These are phyloP conservation scores for Metopia argyrocephala DNA, from an alignment of 2,888 invertebrate genomes.

Conservation along the genomic window DNA sequence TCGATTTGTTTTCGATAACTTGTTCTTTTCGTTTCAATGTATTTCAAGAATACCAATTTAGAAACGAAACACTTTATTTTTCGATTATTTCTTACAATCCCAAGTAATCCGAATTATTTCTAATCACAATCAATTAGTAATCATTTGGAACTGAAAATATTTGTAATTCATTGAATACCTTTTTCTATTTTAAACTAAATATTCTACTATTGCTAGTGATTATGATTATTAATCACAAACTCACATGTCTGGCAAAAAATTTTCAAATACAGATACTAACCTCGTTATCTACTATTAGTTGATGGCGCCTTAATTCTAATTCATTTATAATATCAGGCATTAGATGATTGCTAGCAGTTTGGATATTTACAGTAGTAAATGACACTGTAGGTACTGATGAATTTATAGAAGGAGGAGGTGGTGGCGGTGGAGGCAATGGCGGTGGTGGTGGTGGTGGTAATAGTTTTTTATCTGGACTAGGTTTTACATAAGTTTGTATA, in stretches of 20 bases:
- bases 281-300: constrained; percentile 83
- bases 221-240: no score
- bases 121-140: no score
- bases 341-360: constrained; percentile 54
- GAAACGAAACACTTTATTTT: no score
- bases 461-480: constrained; percentile 40
- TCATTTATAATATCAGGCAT: constrained; percentile 79
- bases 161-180: no score
- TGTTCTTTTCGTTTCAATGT: no score
- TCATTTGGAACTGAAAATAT: no score
- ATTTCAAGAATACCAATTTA: no score
- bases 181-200: no score
- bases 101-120: no score
- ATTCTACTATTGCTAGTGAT: no score
- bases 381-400: constrained; percentile 8
- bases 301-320: constrained; percentile 82
- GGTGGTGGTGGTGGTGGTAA: constrained; percentile 58
- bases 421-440: constrained; percentile 53
- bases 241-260: neutral
- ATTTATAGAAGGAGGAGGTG: constrained; percentile 11
- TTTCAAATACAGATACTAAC: constrained; percentile 73
- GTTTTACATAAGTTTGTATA: neutral
- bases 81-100: no score
- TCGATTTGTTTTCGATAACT: no score
- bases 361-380: constrained; percentile 6